These are phyloP conservation scores for Artibeus lituratus DNA, from an alignment of 2,797 vertebrate species.

Conservation along the genomic window DNA sequence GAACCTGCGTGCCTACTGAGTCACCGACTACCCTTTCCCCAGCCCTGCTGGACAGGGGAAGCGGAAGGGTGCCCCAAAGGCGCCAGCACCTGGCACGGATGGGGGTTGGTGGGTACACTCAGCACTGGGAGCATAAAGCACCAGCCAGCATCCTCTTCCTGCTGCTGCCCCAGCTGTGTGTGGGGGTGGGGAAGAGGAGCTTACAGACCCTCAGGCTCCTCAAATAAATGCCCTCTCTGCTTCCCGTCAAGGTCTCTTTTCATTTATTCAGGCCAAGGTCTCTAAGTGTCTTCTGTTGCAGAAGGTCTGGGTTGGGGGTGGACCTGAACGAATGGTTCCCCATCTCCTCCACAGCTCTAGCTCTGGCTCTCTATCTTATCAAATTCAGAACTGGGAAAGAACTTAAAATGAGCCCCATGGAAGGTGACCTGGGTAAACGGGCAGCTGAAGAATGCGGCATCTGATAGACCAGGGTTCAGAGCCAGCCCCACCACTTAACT, in stretches of 20 bases:
- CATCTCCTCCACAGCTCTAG: neutral
- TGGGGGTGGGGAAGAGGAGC: neutral
- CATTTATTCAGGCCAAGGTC: neutral
- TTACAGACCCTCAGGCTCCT: neutral
- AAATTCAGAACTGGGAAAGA: neutral
- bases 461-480: neutral
- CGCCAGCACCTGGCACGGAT: neutral
- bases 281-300: neutral
- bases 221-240: constrained; percentile 43
- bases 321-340: neutral
- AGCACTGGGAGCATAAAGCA: neutral
- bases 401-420: neutral
- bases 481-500: neutral
- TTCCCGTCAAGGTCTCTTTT: neutral
- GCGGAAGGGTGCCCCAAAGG: neutral
- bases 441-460: neutral
- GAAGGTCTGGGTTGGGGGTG: neutral
- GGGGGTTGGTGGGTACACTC: neutral
- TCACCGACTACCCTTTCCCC: too few species aligned
- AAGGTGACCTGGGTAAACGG: neutral
- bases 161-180: neutral
- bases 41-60: neutral
- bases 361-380: neutral
- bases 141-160: neutral
- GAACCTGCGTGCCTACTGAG: fast-evolving